These are phyloP conservation scores for Drosophila picticornis DNA, from an alignment of 2,888 invertebrate genomes.

Conservation along the genomic window DNA sequence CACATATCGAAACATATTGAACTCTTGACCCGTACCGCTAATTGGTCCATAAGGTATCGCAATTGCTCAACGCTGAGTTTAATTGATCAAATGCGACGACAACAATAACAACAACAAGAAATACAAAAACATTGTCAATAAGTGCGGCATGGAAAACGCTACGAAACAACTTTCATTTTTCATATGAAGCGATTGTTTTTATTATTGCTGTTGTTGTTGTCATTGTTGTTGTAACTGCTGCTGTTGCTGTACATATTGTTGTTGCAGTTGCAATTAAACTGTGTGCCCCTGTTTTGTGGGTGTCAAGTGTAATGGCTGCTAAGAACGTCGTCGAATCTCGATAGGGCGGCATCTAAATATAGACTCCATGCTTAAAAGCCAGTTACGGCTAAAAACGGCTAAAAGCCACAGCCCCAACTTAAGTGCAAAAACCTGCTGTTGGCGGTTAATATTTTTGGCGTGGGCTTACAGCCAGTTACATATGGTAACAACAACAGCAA, in stretches of 20 bases:
- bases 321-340: slow-evolving; percentile 43
- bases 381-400: slow-evolving; percentile 24
- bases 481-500: slow-evolving; percentile 40
- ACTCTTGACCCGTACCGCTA: slow-evolving; percentile 71
- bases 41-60: slow-evolving; percentile 68
- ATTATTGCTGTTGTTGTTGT: slow-evolving; percentile 16
- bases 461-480: slow-evolving; percentile 69
- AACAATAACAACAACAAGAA: slow-evolving; percentile 11
- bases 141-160: slow-evolving; percentile 41
- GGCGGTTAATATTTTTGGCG: slow-evolving; percentile 53
- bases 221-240: slow-evolving; percentile 6
- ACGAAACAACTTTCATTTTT: slow-evolving; percentile 75
- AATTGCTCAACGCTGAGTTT: slow-evolving; percentile 60
- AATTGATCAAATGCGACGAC: slow-evolving; percentile 74
- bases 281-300: slow-evolving; percentile 63
- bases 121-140: slow-evolving; percentile 23
- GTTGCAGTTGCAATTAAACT: slow-evolving; percentile 51
- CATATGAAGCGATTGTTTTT: slow-evolving; percentile 49
- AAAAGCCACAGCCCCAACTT: slow-evolving; percentile 36
- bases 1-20: slow-evolving; percentile 54
- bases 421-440: slow-evolving; percentile 43
- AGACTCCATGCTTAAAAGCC: slow-evolving; percentile 53
- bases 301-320: slow-evolving; percentile 72
- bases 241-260: slow-evolving; percentile 10
- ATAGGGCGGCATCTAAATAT: slow-evolving; percentile 75